Evolutionary conservation across 2,113 vertebrate genomes (phyloP).

Genomic region (Hyperopisus bebe): DNA sequence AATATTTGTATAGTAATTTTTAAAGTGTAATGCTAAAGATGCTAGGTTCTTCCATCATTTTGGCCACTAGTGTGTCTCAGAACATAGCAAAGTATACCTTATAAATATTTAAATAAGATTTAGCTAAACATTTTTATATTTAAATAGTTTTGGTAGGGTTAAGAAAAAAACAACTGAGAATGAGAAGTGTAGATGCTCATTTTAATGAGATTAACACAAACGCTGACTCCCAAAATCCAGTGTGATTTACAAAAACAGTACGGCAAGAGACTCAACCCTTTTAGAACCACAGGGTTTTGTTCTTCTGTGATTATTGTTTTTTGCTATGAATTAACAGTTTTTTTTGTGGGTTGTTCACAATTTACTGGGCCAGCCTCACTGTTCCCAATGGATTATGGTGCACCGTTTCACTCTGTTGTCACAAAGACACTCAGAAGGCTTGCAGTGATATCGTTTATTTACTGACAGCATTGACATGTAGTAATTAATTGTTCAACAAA

Average conservation of each 20-base stretch:
- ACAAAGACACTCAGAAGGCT: not conserved
- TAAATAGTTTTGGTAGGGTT: not conserved
- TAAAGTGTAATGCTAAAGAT: not conserved
- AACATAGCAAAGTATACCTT: not conserved
- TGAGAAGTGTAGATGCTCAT: not conserved
- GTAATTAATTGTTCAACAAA: not conserved
- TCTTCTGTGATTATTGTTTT: not conserved
- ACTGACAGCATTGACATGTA: not conserved
- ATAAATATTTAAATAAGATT: not conserved
- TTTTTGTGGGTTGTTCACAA: not conserved
- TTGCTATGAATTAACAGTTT: not conserved
- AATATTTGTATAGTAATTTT: not conserved
- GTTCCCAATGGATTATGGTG: not conserved
- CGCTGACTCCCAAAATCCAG: not conserved
- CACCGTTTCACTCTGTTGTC: not conserved
- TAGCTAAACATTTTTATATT: not conserved
- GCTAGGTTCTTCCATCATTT: not conserved
- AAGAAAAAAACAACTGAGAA: not conserved
- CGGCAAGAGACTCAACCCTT: not conserved
- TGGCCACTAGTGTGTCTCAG: not conserved
- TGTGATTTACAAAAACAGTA: not conserved
- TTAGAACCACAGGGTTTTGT: not conserved
- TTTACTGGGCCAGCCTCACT: not conserved
- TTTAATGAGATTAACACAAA: conserved; percentile 7
- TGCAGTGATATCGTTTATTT: not conserved